A percentile compares a stretch with the other conserved stretches of the same genome.
Evolutionary conservation across 2,888 invertebrate species (phyloP).

Genomic region (Agriopis aurantiaria): DNA sequence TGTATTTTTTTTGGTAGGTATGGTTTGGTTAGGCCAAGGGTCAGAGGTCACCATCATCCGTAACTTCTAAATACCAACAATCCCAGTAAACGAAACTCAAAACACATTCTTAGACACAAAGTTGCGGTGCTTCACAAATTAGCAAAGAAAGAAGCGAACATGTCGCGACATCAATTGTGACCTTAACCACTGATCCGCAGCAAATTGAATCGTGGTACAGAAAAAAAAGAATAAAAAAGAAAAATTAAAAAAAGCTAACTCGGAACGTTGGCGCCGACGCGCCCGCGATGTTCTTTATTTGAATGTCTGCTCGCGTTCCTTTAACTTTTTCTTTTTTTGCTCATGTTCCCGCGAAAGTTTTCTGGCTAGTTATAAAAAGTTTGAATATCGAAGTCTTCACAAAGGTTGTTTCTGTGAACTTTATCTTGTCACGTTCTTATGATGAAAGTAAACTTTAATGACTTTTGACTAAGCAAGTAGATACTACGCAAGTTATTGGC

Average conservation of each 20-base stretch:
- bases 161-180: constrained; percentile 64
- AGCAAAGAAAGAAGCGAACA: constrained; percentile 51
- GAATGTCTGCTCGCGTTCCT: constrained; percentile 69
- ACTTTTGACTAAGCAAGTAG: too few species aligned
- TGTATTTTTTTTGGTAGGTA: too few species aligned
- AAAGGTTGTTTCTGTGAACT: constrained; percentile 24
- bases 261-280: constrained; percentile 84
- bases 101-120: neutral
- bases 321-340: constrained; percentile 53
- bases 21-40: too few species aligned
- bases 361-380: constrained; percentile 52
- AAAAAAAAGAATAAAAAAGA: constrained; percentile 34
- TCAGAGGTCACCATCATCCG: neutral
- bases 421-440: neutral
- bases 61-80: neutral
- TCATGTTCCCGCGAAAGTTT: constrained; percentile 57
- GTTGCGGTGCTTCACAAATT: constrained; percentile 28
- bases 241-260: constrained; percentile 71
- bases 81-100: neutral
- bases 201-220: constrained; percentile 80
- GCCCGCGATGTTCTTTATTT: constrained; percentile 79
- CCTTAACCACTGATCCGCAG: constrained; percentile 69
- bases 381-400: constrained; percentile 29
- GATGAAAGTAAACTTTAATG: too few species aligned
- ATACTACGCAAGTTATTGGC: too few species aligned